Evolutionary conservation across 1,140 invertebrate genomes (phyloP), one percentile per base, ranked within the genome.

Genomic region (Odontomachus brunneus): DNA sequence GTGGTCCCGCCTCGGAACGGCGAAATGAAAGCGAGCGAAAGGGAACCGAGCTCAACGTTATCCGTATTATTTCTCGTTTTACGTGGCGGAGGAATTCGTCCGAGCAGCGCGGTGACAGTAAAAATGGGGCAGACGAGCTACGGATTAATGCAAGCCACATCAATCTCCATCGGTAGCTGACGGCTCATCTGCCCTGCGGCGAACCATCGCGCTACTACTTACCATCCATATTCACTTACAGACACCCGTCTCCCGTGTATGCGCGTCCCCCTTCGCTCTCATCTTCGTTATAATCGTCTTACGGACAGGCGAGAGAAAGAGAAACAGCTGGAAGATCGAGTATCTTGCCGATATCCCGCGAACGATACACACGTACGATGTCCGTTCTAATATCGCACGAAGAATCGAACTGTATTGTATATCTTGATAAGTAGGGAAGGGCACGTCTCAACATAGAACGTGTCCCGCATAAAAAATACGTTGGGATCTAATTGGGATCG

Each of bases 81-180:
- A 7, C 38, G 29, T 63, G 26, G 55, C 24, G 74, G 63, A 65
- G 84, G 80, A 57, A 22, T 67, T 49, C 1, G 53, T 44, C 19
- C 15, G 15, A n/a, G 17, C 38, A n/a, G 19, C 12, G n/a, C 26
- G 15, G 24, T 63, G 29, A 55, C 55, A 29, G 63, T 19, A 78
- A 88, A 51, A 71, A 73, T 55, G 49, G 24, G 15, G 24, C 51
- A 59, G 72, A 53, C 81, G 55, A 69, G 72, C 75, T 71, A 73
- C 88, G 84, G 89, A 90, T 90, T 89, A 90, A 90, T 90, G 84
- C 53, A 72, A 82, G 78, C 62, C 69, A 66, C 89, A 90, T 90
- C 89, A 87, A 90, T 90, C 89, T 90, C 73, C 85, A 87, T 90
- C 87, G 73, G 78, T 48, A 38, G 66, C 55, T 86, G 85, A 89